Evolutionary conservation across 2,888 invertebrate species (phyloP), one percentile per base, ranked within the genome.

Genomic region (Erebia ligea): DNA sequence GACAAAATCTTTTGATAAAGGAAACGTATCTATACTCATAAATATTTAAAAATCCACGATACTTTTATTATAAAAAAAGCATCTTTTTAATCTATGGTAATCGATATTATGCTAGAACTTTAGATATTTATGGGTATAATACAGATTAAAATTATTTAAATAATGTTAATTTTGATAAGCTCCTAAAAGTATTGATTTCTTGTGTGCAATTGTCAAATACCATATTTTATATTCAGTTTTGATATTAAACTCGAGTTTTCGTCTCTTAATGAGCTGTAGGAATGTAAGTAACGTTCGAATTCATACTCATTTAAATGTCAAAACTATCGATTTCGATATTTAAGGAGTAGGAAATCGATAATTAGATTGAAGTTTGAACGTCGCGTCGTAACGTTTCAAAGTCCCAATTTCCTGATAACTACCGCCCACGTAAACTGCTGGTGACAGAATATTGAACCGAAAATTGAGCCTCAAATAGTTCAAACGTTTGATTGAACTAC

Each of bases 261-360:
- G 45, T 15, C 21, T 62, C 62, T 45, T 9, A 21, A 48, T 19
- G 15, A 45, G 45, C 15, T 62, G 21, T 10, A 48, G 19, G 48
- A 48, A 21, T 21, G 21, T 15, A 45, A 6, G 13, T 62, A 17
- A 40, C 25, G 3, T 48, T 48, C 48, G 21, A 48, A 15, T 48
- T 45, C 8, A 21, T 42, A 59, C 17, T 42, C 42, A 11, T 59
- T 42, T 59, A 42, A 59, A 42, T 42, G 17, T 42, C 11, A 59
- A 59, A 59, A 40, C 19, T 9, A 59, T 42, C n/a, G 17, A 13
- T 59, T 58, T 59, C 42, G 42, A n/a, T 9, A 40, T 62, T 62
- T 45, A 61, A 52, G 13, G 42, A n/a, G 42, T 45, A 61, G 3
- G 11, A 61, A 45, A 61, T 45, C 40, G 59, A 59, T 45, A n/a